These are phyloP conservation scores for Cosmia trapezina DNA, from an alignment of 2,888 invertebrate genomes.

Conservation along the genomic window DNA sequence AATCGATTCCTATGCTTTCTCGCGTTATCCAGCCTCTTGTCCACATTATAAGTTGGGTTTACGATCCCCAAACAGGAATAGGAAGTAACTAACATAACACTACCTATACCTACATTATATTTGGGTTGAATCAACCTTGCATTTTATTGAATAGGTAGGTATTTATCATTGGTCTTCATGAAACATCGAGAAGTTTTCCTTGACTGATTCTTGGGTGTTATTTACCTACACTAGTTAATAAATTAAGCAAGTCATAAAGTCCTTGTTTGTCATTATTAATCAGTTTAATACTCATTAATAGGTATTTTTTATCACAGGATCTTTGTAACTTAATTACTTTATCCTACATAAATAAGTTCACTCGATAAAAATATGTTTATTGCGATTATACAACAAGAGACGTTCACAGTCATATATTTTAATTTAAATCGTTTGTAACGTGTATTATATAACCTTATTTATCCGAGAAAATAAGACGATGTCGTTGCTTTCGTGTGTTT, in stretches of 20 bases:
- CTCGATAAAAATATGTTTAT: constrained; percentile 32
- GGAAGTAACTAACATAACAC: constrained; percentile 24
- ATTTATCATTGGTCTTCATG: not conserved
- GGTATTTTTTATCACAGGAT: not conserved
- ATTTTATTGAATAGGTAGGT: not conserved
- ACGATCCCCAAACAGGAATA: constrained; percentile 30
- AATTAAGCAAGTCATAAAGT: constrained; percentile 14
- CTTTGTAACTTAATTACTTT: constrained; percentile 17
- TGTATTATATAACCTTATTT: constrained; percentile 65
- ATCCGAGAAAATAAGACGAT: constrained; percentile 71
- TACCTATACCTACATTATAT: constrained; percentile 13
- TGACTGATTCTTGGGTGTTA: not conserved
- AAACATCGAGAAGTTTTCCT: constrained; percentile 7
- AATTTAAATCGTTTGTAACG: constrained; percentile 66
- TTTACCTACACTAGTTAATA: not conserved
- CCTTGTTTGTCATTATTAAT: constrained; percentile 21
- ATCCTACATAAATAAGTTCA: constrained; percentile 31
- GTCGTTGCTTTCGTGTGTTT: constrained; percentile 71
- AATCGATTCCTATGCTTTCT: constrained; percentile 47
- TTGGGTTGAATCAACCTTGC: constrained; percentile 22
- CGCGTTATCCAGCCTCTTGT: constrained; percentile 37
- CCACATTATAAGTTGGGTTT: constrained; percentile 50
- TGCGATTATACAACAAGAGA: constrained; percentile 49
- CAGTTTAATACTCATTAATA: constrained; percentile 21
- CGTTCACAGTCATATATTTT: constrained; percentile 64